Conservation (phyloP, 2,113 vertebrate genomes). For the Probosciger aterrimus region DNA sequence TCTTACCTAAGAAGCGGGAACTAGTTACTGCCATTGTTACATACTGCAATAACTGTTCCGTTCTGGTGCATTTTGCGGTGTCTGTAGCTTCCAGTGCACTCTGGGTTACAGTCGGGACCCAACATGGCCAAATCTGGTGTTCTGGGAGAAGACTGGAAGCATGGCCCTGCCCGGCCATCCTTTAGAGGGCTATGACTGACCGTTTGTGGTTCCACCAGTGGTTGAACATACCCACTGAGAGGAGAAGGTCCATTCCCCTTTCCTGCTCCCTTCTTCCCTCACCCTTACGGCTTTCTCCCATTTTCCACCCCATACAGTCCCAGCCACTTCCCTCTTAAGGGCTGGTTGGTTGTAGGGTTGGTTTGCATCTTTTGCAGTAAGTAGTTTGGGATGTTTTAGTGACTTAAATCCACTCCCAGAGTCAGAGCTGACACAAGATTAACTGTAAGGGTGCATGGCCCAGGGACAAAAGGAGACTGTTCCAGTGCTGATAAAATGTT, state of each 20-base stretch:
- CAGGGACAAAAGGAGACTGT: background rate
- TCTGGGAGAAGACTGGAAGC: background rate
- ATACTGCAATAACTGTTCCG: fast-evolving
- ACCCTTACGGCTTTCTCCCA: background rate
- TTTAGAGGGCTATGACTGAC: conserved; percentile 48
- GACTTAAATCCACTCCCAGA: background rate
- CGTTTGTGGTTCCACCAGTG: background rate
- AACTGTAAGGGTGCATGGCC: background rate
- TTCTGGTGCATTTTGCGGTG: background rate
- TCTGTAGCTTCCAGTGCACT: background rate
- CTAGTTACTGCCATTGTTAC: background rate
- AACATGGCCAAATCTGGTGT: background rate
- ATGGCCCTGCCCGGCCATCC: background rate
- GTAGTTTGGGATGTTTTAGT: background rate
- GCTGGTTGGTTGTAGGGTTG: background rate
- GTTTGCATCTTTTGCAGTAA: background rate
- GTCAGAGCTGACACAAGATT: background rate
- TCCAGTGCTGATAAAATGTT: background rate
- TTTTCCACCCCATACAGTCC: background rate
- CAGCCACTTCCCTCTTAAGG: background rate
- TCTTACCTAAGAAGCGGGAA: background rate
- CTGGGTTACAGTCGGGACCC: background rate
- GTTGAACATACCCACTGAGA: background rate
- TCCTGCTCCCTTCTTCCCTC: background rate
- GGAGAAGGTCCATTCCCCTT: background rate